Evolutionary conservation across 2,113 vertebrate genomes (phyloP).

Genomic region (Thermophis baileyi): DNA sequence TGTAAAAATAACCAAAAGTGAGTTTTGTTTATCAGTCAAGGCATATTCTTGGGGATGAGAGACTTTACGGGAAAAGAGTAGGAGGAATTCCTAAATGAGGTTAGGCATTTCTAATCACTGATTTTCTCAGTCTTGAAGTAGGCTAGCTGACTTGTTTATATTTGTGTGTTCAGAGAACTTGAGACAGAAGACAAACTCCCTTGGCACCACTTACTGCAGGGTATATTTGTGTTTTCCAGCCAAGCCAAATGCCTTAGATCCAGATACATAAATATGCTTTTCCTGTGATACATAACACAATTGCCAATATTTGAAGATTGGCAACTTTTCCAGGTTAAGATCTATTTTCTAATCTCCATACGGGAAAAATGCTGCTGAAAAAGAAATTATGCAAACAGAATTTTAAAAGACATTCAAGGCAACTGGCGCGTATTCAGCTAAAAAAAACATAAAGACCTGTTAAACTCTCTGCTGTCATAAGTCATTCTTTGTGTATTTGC

Average conservation of each 20-base stretch:
- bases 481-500: not conserved
- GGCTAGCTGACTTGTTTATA: not conserved
- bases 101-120: not conserved
- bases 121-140: not conserved
- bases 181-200: not conserved
- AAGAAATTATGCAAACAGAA: not conserved
- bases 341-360: not conserved
- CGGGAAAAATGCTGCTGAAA: not conserved
- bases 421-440: not conserved
- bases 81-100: not conserved
- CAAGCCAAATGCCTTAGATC: not conserved
- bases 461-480: not conserved
- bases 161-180: slow-evolving; percentile 10
- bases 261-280: not conserved
- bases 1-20: not conserved
- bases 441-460: not conserved
- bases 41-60: not conserved
- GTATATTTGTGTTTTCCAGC: not conserved
- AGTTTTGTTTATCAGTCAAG: not conserved
- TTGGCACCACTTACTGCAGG: not conserved
- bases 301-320: not conserved
- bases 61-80: not conserved
- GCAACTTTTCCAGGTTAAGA: not conserved
- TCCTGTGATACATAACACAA: not conserved
- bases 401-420: not conserved